A percentile compares a stretch with the other conserved stretches of the same genome.
Conservation (phyloP, 2,888 invertebrate species). For the Andrena flavipes region DNA sequence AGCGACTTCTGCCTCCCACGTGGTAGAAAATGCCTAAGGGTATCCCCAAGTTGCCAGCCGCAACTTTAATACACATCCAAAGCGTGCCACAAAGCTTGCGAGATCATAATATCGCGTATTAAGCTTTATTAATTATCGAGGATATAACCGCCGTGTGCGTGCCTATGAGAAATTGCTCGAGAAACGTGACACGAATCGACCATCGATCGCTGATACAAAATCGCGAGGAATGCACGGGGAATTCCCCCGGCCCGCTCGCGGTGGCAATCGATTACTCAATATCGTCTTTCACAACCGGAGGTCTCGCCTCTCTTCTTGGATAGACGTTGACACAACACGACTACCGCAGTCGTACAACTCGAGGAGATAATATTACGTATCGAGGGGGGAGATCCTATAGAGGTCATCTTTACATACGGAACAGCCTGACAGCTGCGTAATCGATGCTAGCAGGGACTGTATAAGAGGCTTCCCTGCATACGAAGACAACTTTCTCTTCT, state of each 20-base stretch:
- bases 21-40: no score
- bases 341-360: conserved; percentile 59
- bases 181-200: conserved; percentile 19
- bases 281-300: conserved; percentile 66
- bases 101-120: conserved; percentile 2
- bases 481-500: conserved; percentile 55
- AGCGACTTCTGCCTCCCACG: no score
- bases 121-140: conserved; percentile 15
- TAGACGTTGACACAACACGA: conserved; percentile 66
- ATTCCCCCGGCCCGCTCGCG: conserved; percentile 22
- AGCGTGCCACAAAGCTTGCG: neutral
- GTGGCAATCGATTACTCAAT: conserved; percentile 68
- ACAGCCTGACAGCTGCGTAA: conserved; percentile 61
- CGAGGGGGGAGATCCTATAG: conserved; percentile 53
- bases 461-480: conserved; percentile 51
- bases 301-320: conserved; percentile 24
- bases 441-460: conserved; percentile 46
- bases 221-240: conserved; percentile 13
- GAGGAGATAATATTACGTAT: conserved; percentile 67
- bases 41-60: no score
- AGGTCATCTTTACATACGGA: conserved; percentile 63
- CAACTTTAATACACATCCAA: neutral
- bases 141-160: neutral
- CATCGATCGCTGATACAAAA: conserved; percentile 4
- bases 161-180: neutral